Conservation (phyloP, 2,888 invertebrate species). For the Ptychoptera contaminata region DNA sequence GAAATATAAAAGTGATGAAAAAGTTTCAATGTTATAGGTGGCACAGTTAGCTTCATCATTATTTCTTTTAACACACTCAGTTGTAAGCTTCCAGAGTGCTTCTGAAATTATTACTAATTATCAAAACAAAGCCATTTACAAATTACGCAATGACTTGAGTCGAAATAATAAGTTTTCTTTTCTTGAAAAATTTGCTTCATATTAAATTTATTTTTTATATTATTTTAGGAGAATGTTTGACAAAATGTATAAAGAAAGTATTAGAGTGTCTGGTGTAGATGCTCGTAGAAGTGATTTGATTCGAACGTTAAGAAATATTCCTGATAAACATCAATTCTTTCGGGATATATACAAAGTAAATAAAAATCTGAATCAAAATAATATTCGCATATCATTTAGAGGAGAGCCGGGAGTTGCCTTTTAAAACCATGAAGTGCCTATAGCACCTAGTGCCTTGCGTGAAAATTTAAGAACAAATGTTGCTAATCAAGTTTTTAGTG, state of each 20-base stretch:
- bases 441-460: no score
- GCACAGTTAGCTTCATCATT: conserved; percentile 23
- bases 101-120: conserved; percentile 19
- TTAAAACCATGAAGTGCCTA: conserved; percentile 16
- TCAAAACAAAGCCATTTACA: conserved; percentile 14
- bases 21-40: conserved; percentile 17
- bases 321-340: conserved; percentile 19
- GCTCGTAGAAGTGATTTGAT: conserved; percentile 20
- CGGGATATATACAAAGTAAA: conserved; percentile 22
- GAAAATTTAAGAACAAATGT: no score
- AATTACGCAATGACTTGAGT: conserved; percentile 19
- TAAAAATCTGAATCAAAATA: conserved; percentile 8
- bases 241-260: conserved; percentile 21
- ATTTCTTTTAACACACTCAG: conserved; percentile 24
- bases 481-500: no score
- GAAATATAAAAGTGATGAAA: conserved; percentile 21
- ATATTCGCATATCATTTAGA: conserved; percentile 19
- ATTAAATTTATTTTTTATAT: not conserved
- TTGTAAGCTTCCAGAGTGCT: conserved; percentile 23
- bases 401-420: conserved; percentile 15
- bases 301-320: conserved; percentile 22
- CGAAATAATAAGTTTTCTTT: conserved; percentile 19
- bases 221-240: conserved; percentile 20
- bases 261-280: conserved; percentile 16
- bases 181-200: no score